Evolutionary conservation across 2,888 invertebrate species (phyloP), one percentile per base, ranked within the genome.

Genomic region (Punctoribates punctum): DNA sequence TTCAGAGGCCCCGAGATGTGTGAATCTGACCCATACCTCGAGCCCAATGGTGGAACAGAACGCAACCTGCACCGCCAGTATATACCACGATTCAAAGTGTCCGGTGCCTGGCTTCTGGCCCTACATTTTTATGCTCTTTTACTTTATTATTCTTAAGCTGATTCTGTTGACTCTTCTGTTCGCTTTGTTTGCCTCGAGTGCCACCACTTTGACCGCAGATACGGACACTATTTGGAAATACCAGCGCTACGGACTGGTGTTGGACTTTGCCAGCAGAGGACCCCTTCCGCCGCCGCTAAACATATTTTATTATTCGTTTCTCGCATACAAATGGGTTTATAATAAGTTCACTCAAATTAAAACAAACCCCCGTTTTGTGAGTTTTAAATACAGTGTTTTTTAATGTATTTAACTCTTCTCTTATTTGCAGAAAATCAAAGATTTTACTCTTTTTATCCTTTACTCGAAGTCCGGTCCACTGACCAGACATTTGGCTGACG

Each of bases 281-380:
- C 80, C 82, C 9, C 78, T 84, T 0, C 84, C 84, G 0, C 82
- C 84, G 20, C 84, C 84, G 6, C 78, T 84, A n/a, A 84, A 82
- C 17, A 72, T 80, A 15, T 75, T 81, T 67, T 79, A 79, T 67
- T 81, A 79, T 75, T 17, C 78, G 6, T 76, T 78, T 60, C 75
- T 78, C 13, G 9, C 78, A 4, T 11, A 77, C 8, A 57, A 76
- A 74, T 77, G 77, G 72, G 6, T 76, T 1, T 62, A 48, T 5
- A 38, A 72, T 13, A 51, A 73, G 0, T 3, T 77, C 2, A 73
- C 23, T 25, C 4, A 38, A 6, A 15, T 34, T 5, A 38, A 6
- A 29, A 65, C 34, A n/a, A 34, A 65, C 5, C 23, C 27, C 15
- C 5, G 11, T 60, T 23, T 25, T 60, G 27, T 60, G 23, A 60